Conservation (phyloP, 2,113 vertebrate species). For the Albula glossodonta region DNA sequence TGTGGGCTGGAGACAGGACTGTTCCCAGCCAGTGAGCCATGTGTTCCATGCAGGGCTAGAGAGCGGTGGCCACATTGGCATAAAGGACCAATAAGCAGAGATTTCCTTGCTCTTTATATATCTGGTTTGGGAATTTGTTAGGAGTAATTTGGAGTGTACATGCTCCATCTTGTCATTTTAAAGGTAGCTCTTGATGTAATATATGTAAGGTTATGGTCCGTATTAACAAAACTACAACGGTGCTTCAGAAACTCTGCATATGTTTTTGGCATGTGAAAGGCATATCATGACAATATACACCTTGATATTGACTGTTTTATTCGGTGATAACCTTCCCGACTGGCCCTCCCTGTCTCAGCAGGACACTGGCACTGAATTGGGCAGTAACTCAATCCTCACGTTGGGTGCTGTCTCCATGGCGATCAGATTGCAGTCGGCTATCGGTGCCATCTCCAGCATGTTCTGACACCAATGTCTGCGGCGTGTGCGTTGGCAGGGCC, state of each 20-base stretch:
- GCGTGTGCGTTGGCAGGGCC: not conserved
- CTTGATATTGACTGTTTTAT: no score
- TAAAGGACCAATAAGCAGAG: no score
- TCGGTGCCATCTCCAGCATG: slow-evolving; percentile 12
- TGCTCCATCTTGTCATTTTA: not conserved
- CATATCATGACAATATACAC: no score
- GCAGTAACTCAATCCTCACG: not conserved
- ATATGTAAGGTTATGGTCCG: not conserved
- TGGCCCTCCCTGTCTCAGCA: not conserved
- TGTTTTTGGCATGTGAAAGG: no score
- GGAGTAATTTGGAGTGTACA: no score
- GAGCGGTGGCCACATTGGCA: no score
- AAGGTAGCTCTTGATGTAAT: not conserved
- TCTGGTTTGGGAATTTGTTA: no score
- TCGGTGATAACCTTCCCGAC: not conserved
- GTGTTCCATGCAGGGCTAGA: no score
- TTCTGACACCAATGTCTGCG: not conserved
- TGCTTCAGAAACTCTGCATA: not conserved
- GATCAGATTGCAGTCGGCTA: slow-evolving; percentile 17
- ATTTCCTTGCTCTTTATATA: no score
- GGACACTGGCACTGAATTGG: not conserved
- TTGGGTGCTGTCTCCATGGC: not conserved
- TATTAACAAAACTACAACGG: not conserved
- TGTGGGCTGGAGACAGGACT: not conserved
- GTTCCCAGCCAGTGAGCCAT: no score